Evolutionary conservation across 2,113 vertebrate species (phyloP).

Genomic region (Leptobrachium ailaonicum): DNA sequence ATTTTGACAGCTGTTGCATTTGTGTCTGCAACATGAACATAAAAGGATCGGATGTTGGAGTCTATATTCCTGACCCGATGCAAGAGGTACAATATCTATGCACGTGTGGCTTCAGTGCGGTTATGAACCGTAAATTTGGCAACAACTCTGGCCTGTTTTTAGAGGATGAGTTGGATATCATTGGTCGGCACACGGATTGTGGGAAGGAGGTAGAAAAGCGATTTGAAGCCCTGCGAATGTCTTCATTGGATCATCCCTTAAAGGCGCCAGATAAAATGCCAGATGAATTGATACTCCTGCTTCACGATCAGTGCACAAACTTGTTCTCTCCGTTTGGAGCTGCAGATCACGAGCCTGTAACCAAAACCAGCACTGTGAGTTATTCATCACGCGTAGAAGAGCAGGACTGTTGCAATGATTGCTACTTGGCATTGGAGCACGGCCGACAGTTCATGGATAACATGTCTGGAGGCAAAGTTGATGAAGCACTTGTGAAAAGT

Average conservation of each 20-base stretch:
- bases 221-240: constrained; percentile 85
- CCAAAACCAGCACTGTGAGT: constrained; percentile 65
- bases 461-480: constrained; percentile 97
- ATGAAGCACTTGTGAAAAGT: constrained; percentile 92
- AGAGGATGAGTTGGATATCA: constrained; percentile 96
- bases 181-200: constrained; percentile 87
- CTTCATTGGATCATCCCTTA: constrained; percentile 75
- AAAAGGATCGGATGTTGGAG: constrained; percentile 93
- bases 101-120: constrained; percentile 94
- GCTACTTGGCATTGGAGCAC: constrained; percentile 95
- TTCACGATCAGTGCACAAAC: constrained; percentile 96
- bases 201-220: constrained; percentile 91
- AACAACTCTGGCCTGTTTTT: constrained; percentile 94
- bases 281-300: constrained; percentile 87
- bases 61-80: constrained; percentile 91
- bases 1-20: constrained; percentile 98
- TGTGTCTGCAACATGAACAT: constrained; percentile 99
- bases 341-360: constrained; percentile 75
- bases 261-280: constrained; percentile 82
- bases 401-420: constrained; percentile 91
- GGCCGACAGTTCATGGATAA: constrained; percentile 99
- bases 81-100: constrained; percentile 88
- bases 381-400: constrained; percentile 87
- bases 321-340: constrained; percentile 89
- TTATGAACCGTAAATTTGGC: constrained; percentile 94